Percentiles rank a stretch among this genome's conserved stretches.
These are phyloP conservation scores for Odocoileus virginianus DNA, from an alignment of 2,113 vertebrate species.

Conservation along the genomic window DNA sequence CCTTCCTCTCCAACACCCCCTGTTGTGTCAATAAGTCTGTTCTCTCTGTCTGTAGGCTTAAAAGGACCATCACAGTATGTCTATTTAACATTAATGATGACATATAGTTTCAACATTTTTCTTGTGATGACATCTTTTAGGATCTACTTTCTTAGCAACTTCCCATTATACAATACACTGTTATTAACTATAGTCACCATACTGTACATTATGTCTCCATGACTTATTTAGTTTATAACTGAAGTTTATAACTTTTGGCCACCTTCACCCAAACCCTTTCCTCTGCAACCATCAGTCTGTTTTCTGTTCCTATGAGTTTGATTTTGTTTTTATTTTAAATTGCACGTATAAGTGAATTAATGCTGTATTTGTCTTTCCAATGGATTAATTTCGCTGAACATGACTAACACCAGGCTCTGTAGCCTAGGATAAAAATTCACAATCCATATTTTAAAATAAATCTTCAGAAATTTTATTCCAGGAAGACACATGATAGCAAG, in stretches of 20 bases:
- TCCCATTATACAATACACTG: not conserved
- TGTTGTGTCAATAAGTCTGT: not conserved
- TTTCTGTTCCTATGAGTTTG: not conserved
- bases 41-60: not conserved
- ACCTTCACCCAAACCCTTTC: not conserved
- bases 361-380: not conserved
- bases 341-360: not conserved
- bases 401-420: not conserved
- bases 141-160: not conserved
- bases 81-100: not conserved
- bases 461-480: not conserved
- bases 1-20: not conserved
- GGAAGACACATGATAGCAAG: not conserved
- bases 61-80: not conserved
- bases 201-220: not conserved
- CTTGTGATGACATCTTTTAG: not conserved
- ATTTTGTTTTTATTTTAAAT: not conserved
- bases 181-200: not conserved
- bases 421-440: not conserved
- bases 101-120: not conserved
- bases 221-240: not conserved
- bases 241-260: not conserved
- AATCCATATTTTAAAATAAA: not conserved
- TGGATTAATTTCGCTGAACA: not conserved
- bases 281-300: not conserved